Percentiles rank a stretch among this genome's conserved stretches.
Evolutionary conservation across 53 echinoderm and acorn worm species (phyloP).

Genomic region (Apostichopus leukothele): DNA sequence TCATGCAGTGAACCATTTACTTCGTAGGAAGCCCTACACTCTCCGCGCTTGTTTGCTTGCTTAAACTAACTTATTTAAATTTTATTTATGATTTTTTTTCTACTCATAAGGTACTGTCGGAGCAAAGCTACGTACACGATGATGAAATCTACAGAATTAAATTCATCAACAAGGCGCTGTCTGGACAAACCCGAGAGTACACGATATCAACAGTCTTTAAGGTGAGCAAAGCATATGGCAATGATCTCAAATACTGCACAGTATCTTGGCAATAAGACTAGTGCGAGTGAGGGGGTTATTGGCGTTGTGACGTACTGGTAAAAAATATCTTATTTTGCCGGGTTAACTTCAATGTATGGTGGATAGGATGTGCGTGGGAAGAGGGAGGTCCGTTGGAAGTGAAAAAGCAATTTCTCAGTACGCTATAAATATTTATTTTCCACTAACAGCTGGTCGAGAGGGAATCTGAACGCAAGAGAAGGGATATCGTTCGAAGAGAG

Average conservation of each 20-base stretch:
- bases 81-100: not conserved
- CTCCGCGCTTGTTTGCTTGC: no score
- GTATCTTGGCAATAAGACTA: no score
- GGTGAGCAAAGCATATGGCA: not conserved
- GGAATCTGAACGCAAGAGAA: slow-evolving; percentile 29
- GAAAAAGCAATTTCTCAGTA: not conserved
- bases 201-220: slow-evolving; percentile 71
- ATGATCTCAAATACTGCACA: not conserved
- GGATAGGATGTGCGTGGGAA: no score
- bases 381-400: no score
- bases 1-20: no score
- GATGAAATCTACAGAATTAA: slow-evolving; percentile 54
- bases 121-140: slow-evolving; percentile 55
- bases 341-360: no score
- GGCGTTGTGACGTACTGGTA: no score
- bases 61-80: not conserved
- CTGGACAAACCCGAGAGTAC: slow-evolving; percentile 58
- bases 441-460: slow-evolving; percentile 51
- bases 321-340: no score
- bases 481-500: slow-evolving; percentile 41
- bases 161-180: slow-evolving; percentile 76
- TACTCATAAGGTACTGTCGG: slow-evolving; percentile 3
- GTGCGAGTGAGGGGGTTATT: no score
- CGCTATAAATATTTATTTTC: not conserved
- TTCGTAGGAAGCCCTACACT: no score